Evolutionary conservation across 1,140 invertebrate genomes (phyloP).

Genomic region (Hetaerina americana): DNA sequence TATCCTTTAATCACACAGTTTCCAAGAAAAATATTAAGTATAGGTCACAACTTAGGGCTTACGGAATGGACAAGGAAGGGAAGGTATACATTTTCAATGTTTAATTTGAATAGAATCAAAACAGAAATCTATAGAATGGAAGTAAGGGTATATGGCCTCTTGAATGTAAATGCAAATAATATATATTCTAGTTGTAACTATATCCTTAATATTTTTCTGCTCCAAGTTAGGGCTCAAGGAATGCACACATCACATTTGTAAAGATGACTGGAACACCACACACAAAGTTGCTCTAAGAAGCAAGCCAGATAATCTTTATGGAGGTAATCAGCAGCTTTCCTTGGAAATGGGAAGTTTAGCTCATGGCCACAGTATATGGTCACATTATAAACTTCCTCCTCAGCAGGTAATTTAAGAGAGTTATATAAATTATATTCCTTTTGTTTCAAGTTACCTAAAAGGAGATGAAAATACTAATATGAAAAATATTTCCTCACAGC

Average conservation of each 20-base stretch:
- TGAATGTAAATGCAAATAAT: too few relatives aligned
- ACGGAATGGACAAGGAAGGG: too few relatives aligned
- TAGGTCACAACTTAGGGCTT: too few relatives aligned
- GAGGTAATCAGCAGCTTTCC: conserved; percentile 9
- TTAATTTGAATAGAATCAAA: too few relatives aligned
- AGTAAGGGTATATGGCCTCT: too few relatives aligned
- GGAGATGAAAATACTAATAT: not conserved
- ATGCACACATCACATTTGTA: conserved; percentile 18
- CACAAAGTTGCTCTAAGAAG: conserved; percentile 19
- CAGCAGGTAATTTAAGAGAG: conserved; percentile 16
- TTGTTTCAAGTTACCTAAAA: not conserved
- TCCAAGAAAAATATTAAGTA: too few relatives aligned
- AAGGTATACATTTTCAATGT: too few relatives aligned
- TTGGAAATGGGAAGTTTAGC: conserved; percentile 15
- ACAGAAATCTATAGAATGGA: too few relatives aligned
- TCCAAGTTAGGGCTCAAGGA: conserved; percentile 16
- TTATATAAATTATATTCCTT: not conserved
- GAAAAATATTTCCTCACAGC: conserved; percentile 7
- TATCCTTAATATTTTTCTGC: not conserved
- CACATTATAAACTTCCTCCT: conserved; percentile 15
- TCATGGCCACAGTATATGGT: conserved; percentile 16
- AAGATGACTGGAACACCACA: conserved; percentile 20
- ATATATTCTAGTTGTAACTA: too few relatives aligned
- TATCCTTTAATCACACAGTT: too few relatives aligned
- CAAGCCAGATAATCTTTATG: conserved; percentile 17